Conservation (phyloP, 2,113 vertebrate genomes). For the Grantiella picta region DNA sequence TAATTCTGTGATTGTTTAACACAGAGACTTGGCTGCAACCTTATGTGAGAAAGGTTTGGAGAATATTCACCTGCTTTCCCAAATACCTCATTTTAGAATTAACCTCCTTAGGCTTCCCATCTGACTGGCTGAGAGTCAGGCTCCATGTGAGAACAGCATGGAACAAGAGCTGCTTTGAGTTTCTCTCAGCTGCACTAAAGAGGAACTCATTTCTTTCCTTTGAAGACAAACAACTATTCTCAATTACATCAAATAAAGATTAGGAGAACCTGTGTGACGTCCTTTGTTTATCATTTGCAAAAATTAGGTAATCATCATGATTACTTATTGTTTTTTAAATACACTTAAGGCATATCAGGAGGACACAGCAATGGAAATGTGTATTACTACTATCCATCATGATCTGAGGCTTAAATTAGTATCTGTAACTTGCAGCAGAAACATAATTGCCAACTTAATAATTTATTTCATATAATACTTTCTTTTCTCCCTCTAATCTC, state of each 20-base stretch:
- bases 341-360: neutral
- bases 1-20: neutral
- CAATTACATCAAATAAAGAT: neutral
- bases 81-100: neutral
- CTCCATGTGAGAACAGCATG: neutral
- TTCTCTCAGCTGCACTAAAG: neutral
- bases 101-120: fast-evolving
- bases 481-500: neutral
- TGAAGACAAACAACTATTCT: neutral
- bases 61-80: neutral
- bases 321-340: neutral
- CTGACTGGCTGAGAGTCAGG: neutral
- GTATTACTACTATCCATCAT: neutral
- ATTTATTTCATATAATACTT: neutral
- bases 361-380: neutral
- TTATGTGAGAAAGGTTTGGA: neutral
- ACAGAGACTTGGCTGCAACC: neutral
- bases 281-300: neutral
- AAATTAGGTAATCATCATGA: neutral
- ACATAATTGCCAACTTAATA: neutral
- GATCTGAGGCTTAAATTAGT: neutral
- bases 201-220: neutral
- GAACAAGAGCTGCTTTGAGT: neutral
- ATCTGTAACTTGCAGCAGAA: neutral
- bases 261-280: neutral